Evolutionary conservation across 2,888 invertebrate species (phyloP).

Genomic region (Volucella inanis): DNA sequence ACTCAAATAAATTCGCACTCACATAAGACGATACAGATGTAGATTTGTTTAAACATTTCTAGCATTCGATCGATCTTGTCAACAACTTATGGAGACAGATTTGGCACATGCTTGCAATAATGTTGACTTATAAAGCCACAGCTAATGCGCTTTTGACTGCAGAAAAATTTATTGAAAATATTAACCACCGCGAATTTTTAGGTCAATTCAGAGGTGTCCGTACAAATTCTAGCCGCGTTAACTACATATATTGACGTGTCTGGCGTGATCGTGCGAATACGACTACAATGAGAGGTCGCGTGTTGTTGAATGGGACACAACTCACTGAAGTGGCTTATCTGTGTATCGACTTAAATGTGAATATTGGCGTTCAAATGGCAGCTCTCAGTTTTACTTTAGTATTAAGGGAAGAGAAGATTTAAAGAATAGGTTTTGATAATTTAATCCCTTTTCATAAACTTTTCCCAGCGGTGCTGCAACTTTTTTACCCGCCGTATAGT

Average conservation of each 20-base stretch:
- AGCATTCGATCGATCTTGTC: too few species aligned
- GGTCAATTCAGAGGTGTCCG: neutral
- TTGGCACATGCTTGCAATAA: too few species aligned
- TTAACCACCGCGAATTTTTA: neutral
- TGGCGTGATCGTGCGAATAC: neutral
- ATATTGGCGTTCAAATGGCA: neutral
- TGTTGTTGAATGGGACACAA: neutral
- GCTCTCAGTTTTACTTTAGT: slow-evolving; percentile 16
- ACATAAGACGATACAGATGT: too few species aligned
- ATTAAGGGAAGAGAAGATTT: neutral
- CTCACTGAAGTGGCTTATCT: neutral
- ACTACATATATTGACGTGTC: neutral
- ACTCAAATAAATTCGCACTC: too few species aligned
- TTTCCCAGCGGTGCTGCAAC: too few species aligned
- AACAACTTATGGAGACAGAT: too few species aligned
- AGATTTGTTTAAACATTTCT: too few species aligned
- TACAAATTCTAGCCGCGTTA: neutral
- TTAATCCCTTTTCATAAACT: too few species aligned
- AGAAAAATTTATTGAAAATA: neutral
- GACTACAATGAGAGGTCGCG: neutral
- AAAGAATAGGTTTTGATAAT: too few species aligned
- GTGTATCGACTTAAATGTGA: slow-evolving; percentile 19
- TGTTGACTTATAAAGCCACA: neutral
- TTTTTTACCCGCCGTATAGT: too few species aligned
- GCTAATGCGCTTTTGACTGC: neutral